Percentiles rank a stretch among this genome's conserved stretches.
Conservation (phyloP, 2,888 invertebrate species). For the Hylaea fasciaria region DNA sequence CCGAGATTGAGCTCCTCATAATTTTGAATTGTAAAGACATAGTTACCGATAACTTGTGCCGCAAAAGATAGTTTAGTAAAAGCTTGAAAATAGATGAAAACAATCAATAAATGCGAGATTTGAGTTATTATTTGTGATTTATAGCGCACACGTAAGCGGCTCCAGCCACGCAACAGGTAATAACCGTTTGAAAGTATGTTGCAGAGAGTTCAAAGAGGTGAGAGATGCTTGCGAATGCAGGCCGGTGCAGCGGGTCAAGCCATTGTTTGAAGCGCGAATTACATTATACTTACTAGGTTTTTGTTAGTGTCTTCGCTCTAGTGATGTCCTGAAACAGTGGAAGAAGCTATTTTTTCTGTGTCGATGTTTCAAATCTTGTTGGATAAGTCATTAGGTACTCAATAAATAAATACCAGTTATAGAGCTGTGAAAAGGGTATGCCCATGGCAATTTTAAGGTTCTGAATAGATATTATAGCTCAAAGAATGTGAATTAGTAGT, state of each 20-base stretch:
- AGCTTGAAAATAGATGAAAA: constrained; percentile 5
- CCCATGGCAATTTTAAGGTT: no score
- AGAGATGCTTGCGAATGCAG: constrained; percentile 13
- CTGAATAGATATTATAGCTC: no score
- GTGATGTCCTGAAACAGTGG: no score
- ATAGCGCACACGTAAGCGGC: constrained; percentile 19
- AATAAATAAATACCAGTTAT: no score
- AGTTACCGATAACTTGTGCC: background rate
- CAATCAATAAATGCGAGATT: constrained; percentile 6
- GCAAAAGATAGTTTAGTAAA: background rate
- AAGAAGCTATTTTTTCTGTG: no score
- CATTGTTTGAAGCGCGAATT: constrained; percentile 1
- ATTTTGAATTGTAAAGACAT: background rate
- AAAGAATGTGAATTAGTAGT: no score
- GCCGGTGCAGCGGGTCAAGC: constrained; percentile 16
- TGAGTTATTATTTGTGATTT: constrained; percentile 16
- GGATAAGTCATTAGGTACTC: no score
- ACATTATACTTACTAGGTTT: background rate
- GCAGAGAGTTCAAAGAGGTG: constrained; percentile 24
- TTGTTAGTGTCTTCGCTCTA: no score
- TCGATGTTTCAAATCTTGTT: no score
- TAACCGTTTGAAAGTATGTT: constrained; percentile 25
- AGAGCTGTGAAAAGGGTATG: no score
- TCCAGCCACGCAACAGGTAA: constrained; percentile 23
- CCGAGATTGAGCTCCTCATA: no score